These are phyloP conservation scores for Drosophila jambulina DNA, from an alignment of 1,140 invertebrate species.

Conservation along the genomic window DNA sequence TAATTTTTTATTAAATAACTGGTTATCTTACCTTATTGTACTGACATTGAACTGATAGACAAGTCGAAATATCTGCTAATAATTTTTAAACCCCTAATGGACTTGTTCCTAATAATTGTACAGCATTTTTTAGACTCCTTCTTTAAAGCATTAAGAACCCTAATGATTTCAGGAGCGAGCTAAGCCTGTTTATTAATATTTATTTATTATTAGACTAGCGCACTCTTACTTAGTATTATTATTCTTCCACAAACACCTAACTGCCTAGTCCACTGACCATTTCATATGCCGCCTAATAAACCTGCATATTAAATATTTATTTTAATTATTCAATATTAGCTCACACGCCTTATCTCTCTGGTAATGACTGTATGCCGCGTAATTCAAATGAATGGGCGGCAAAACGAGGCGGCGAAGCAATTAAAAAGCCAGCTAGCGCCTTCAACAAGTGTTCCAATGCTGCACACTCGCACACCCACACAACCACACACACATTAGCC, in stretches of 20 bases:
- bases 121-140: no score
- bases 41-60: no score
- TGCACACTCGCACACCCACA: slow-evolving; percentile 3
- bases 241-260: not conserved
- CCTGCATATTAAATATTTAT: not conserved
- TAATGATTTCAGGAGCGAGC: not conserved
- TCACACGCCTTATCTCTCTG: slow-evolving; percentile 1
- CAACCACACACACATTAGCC: slow-evolving; percentile 32
- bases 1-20: no score
- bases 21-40: no score
- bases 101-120: no score
- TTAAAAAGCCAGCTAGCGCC: slow-evolving; percentile 56
- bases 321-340: not conserved
- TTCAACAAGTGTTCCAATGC: slow-evolving; percentile 64
- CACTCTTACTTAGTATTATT: no score
- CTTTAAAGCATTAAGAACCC: no score
- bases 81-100: no score
- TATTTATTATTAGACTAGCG: no score
- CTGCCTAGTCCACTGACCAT: not conserved
- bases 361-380: slow-evolving; percentile 29
- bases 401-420: slow-evolving; percentile 57
- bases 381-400: slow-evolving; percentile 51
- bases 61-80: no score
- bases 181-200: no score
- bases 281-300: not conserved